Evolutionary conservation across 2,797 vertebrate species (phyloP).

Genomic region (Anableps anableps): DNA sequence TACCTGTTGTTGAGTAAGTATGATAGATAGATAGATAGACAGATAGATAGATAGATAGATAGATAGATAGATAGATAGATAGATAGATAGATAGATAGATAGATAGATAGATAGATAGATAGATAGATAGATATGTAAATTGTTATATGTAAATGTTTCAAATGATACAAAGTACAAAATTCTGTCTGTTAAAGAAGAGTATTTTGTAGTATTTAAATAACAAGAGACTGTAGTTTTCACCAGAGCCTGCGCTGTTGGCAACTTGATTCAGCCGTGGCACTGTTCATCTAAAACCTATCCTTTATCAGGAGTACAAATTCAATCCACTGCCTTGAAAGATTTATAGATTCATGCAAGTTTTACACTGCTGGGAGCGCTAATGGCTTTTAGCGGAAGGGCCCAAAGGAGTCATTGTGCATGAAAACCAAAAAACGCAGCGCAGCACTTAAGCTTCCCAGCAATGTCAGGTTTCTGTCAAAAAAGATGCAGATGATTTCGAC

Average conservation of each 20-base stretch:
- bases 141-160: slow-evolving; percentile 69
- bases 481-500: slow-evolving; percentile 65
- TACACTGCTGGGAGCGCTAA: slow-evolving; percentile 88
- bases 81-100: too few species aligned
- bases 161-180: slow-evolving; percentile 70
- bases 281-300: slow-evolving; percentile 80
- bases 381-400: slow-evolving; percentile 88
- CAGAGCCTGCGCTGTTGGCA: slow-evolving; percentile 68
- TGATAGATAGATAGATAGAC: too few species aligned
- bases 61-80: too few species aligned
- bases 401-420: slow-evolving; percentile 82
- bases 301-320: slow-evolving; percentile 80
- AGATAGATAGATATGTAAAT: background rate
- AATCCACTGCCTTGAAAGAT: slow-evolving; percentile 87
- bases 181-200: slow-evolving; percentile 68
- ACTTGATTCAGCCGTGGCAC: slow-evolving; percentile 68
- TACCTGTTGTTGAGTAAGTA: slow-evolving; percentile 9
- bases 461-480: slow-evolving; percentile 77
- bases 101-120: background rate
- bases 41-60: too few species aligned
- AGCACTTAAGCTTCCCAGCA: slow-evolving; percentile 79
- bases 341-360: slow-evolving; percentile 94
- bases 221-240: slow-evolving; percentile 80
- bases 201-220: slow-evolving; percentile 72
- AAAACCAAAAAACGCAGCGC: slow-evolving; percentile 81